Evolutionary conservation across 1,140 invertebrate species (phyloP), one percentile per base, ranked within the genome.

Genomic region (Ceratosolen fusciceps): DNA sequence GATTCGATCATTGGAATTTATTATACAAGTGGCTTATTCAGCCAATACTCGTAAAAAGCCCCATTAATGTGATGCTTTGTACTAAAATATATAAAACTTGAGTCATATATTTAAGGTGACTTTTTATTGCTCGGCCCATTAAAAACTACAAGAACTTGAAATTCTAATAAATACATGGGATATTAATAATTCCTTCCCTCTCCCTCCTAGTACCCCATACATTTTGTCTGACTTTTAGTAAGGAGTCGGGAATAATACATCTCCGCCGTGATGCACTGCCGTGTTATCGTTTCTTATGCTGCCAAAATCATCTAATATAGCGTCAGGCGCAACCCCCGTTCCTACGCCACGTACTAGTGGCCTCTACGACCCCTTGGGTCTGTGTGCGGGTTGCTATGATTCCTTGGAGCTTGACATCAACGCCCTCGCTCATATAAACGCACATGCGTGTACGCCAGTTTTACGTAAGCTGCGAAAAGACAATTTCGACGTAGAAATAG

Each of bases 401-500:
- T 49, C 26, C 12, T 43, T 39, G 7, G 10, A 29, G n/a, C 67
- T 70, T 52, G 1, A n/a, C 39, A 26, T 62, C 37, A 0, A 4
- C 24, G 31, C 24, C 47, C 24, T 39, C 56, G 37, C 4, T 14
- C 24, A 7, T 37, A 19, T 56, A 54, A 54, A 37, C 26, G 3
- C 31, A 8, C 58, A 34, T 21, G 34, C 26, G 24, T 56, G n/a
- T 31, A 54, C 24, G n/a, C n/a, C n/a, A n/a, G n/a, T n/a, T n/a
- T n/a, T 9, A 43, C 71, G 31, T 16, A n/a, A 14, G 31, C 26
- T 39, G 3, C 72, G 37, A 74, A 24, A 62, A 72, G 39, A 72
- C 76, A 78, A 78, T 78, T 78, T 52, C n/a, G 19, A 5, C 14
- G 37, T 58, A 2, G 56, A 74, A 16, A 79, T 78, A 72, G 76